Evolutionary conservation across 2,113 vertebrate species (phyloP).

Genomic region (Polyodon spathula): DNA sequence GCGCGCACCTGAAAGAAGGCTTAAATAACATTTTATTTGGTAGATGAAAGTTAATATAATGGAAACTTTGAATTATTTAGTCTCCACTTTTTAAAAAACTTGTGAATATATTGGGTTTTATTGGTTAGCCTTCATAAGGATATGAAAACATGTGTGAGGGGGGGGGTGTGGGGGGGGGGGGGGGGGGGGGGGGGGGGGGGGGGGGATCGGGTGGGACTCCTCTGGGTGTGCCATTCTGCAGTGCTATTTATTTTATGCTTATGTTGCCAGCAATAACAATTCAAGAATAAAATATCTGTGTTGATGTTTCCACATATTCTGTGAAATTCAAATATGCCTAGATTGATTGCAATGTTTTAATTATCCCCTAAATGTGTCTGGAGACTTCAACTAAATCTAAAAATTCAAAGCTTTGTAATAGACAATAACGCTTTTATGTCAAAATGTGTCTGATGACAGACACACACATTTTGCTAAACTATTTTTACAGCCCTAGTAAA

Average conservation of each 20-base stretch:
- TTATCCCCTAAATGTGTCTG: constrained; percentile 62
- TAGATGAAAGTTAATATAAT: too few relatives aligned
- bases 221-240: constrained; percentile 64
- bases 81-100: too few relatives aligned
- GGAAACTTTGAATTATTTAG: too few relatives aligned
- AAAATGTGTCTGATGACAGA: constrained; percentile 52
- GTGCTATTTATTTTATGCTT: constrained; percentile 55
- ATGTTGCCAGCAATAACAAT: constrained; percentile 65
- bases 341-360: constrained; percentile 47
- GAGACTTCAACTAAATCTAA: constrained; percentile 52
- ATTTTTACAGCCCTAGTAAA: constrained; percentile 47
- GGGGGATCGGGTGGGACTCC: constrained; percentile 18
- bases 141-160: too few relatives aligned
- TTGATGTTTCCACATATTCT: constrained; percentile 61
- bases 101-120: too few relatives aligned
- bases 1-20: too few relatives aligned
- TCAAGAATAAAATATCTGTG: constrained; percentile 64
- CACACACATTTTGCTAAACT: constrained; percentile 52
- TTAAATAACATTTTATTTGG: too few relatives aligned
- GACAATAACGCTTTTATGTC: constrained; percentile 60
- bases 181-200: too few relatives aligned
- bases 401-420: constrained; percentile 54
- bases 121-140: too few relatives aligned
- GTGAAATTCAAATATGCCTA: constrained; percentile 55
- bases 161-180: too few relatives aligned